Base-by-base conservation (phyloP, 37 sponge, comb jelly and placozoan species). In the Oopsacas minuta region DNA sequence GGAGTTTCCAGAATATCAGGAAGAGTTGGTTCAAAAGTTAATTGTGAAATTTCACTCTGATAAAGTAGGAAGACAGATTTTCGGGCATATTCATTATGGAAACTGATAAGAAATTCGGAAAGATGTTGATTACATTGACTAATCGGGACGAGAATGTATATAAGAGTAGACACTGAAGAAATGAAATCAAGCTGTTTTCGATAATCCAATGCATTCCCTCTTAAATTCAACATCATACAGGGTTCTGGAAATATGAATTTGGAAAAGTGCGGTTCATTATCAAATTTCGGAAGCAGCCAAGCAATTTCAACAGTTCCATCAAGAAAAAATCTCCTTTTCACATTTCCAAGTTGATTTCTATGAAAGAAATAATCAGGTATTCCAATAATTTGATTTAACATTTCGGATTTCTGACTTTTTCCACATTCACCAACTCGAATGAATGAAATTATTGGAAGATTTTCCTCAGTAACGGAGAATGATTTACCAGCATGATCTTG, bases 401-500 rank as follows among this genome's bases (percentile, higher is more conserved):
- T 53, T 30, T 69, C 37, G 37, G 88, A 87, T 87, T 87, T 87
- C 39, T 84, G 84, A 36, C 36, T 36, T 36, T 87, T 61, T 3
- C 75, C 52, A 25, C 0, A 39, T 37, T 35, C 81, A 1, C 85
- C 85, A 52, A 87, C 1, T 38, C 84, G 37, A 3, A 87, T 25
- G 52, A 87, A 87, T 37, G 88, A 87, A 38, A 87, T 39, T 28
- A 87, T 87, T 23, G 88, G 88, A 0, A 81, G 38, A 39, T 30
- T 12, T 35, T 84, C 38, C 23, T 34, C 37, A 34, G 81, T 35
- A 53, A 87, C 38, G 17, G 84, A 69, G 81, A 36, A 75, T 1
- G 38, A 15, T 38, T 0, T n/a, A 61, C 75, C 28, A 49, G 36
- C 51, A 15, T 36, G 35, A 39, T 38, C 37, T 36, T 1, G 0